Conservation (phyloP, 1,140 invertebrate genomes). For the Polyergus mexicanus region DNA sequence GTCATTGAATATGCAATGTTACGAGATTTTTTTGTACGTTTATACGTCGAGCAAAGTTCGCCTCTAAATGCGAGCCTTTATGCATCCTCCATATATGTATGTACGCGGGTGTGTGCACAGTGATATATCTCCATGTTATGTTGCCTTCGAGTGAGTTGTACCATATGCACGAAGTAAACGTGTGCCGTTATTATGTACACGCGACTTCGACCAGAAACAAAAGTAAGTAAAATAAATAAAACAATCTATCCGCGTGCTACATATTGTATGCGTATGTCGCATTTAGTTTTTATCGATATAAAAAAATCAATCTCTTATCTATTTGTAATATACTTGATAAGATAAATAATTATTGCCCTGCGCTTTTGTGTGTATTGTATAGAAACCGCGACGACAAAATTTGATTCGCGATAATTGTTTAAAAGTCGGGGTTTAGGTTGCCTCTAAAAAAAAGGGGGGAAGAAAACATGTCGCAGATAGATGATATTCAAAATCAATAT, state of each 20-base stretch:
- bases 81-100: not conserved
- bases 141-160: conserved; percentile 20
- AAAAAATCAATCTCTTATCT: not conserved
- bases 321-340: conserved; percentile 43
- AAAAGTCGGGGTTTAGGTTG: not conserved
- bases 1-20: not conserved
- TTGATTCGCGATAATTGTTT: not conserved
- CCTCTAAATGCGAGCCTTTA: not conserved
- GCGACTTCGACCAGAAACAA: conserved; percentile 25
- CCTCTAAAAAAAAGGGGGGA: too few species aligned
- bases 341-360: not conserved
- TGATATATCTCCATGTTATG: conserved; percentile 29
- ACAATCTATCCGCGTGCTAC: not conserved
- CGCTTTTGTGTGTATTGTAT: not conserved
- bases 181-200: conserved; percentile 20
- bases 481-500: not conserved
- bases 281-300: not conserved
- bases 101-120: conserved; percentile 17
- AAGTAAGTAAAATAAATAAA: conserved; percentile 45
- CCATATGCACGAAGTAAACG: not conserved
- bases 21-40: not conserved
- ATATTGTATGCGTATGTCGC: not conserved
- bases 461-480: not conserved
- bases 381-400: not conserved
- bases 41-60: not conserved